Conservation (phyloP, 2,797 vertebrate species). For the Brachymystax lenok region DNA sequence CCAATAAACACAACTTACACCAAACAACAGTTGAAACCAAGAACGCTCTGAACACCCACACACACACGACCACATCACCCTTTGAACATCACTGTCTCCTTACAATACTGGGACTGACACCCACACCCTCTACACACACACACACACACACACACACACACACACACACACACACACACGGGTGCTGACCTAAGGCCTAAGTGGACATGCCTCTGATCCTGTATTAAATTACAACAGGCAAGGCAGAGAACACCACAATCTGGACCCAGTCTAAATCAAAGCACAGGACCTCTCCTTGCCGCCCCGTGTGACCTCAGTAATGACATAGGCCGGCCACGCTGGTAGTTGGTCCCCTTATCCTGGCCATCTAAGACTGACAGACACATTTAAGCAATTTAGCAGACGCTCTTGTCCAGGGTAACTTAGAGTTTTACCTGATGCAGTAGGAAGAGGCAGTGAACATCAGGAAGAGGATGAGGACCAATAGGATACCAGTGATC, state of each 20-base stretch:
- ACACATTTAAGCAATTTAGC: neutral
- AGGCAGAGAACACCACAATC: neutral
- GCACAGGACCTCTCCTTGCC: neutral
- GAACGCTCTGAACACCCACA: conserved; percentile 22
- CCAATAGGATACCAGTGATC: conserved; percentile 90
- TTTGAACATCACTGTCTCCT: neutral
- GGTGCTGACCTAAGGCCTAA: conserved; percentile 31
- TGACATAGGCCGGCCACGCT: neutral
- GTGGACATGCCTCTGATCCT: neutral
- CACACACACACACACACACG: conserved; percentile 23
- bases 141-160: conserved; percentile 24
- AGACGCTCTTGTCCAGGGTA: neutral
- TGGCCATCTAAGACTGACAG: neutral
- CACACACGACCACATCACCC: neutral
- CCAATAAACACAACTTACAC: conserved; percentile 42
- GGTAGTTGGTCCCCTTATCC: neutral
- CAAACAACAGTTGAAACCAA: conserved; percentile 24
- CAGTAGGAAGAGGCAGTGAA: conserved; percentile 90
- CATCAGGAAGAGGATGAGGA: conserved; percentile 95
- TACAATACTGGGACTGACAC: neutral
- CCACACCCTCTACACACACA: neutral
- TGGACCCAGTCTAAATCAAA: neutral
- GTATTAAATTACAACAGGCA: conserved; percentile 3
- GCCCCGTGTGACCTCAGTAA: neutral
- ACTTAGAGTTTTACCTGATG: conserved; percentile 78